Evolutionary conservation across 1,140 invertebrate species (phyloP).

Genomic region (Apis florea): DNA sequence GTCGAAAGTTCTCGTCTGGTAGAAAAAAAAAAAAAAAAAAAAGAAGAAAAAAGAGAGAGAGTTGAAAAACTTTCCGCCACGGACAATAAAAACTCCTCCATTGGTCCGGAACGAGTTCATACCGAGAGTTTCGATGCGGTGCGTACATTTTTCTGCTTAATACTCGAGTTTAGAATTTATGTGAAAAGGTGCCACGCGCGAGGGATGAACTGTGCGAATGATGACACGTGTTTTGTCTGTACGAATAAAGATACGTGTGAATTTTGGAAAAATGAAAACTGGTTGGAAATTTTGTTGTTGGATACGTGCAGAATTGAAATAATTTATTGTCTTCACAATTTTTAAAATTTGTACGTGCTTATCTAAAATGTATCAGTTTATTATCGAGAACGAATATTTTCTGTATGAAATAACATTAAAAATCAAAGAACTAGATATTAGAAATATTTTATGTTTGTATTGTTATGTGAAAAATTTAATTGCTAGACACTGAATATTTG

Average conservation of each 20-base stretch:
- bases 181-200: background rate
- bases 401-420: no score
- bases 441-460: no score
- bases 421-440: no score
- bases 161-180: constrained; percentile 13
- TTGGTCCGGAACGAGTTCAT: constrained; percentile 7
- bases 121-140: constrained; percentile 4
- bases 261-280: background rate
- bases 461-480: no score
- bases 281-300: background rate
- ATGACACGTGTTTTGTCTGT: background rate
- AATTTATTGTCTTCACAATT: no score
- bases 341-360: no score
- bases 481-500: no score
- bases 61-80: constrained; percentile 1
- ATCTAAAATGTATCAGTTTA: no score
- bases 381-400: no score
- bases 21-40: background rate
- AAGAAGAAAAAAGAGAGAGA: background rate
- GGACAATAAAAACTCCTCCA: constrained; percentile 12
- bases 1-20: background rate
- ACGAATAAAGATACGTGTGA: background rate
- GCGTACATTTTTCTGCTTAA: constrained; percentile 20
- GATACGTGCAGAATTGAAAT: background rate
- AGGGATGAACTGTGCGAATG: background rate